phyloP scores from a whole-genome alignment of 1,140 invertebrate species.

The Achatina immaculata region DNA sequence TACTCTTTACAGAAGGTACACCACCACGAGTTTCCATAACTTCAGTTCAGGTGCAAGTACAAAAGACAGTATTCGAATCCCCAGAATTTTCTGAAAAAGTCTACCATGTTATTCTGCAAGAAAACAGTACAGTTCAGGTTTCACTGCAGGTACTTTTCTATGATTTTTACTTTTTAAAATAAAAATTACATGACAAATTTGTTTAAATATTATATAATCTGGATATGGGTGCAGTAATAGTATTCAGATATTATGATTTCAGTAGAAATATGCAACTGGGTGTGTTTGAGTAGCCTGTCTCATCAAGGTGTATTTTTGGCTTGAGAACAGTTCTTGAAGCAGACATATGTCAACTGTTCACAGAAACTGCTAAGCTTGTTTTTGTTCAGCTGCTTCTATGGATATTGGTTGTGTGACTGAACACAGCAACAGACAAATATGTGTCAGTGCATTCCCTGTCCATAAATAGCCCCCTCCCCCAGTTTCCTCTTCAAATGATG shows the following conservation, averaged over 20 bases:
- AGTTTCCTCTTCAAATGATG: too few species aligned
- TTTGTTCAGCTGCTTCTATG: too few species aligned
- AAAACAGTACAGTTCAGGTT: background rate
- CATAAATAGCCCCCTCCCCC: too few species aligned
- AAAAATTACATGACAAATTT: background rate
- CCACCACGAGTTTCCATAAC: background rate
- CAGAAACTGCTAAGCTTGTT: too few species aligned
- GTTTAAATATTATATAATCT: background rate
- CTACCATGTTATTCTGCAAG: background rate
- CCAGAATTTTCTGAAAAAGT: constrained; percentile 8
- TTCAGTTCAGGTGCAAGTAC: background rate
- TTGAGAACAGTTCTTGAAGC: background rate
- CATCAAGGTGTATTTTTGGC: background rate
- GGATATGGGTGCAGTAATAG: background rate
- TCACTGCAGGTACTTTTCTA: background rate
- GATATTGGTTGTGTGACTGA: too few species aligned
- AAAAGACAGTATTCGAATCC: background rate
- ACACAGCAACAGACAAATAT: too few species aligned
- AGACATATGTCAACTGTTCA: too few species aligned
- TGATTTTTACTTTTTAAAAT: background rate
- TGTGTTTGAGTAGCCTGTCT: background rate
- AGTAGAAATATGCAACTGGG: background rate
- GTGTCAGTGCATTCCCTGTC: too few species aligned
- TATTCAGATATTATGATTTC: background rate
- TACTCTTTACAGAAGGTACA: background rate